Conservation (phyloP, 2,113 vertebrate species). For the Limnothrissa miodon region DNA sequence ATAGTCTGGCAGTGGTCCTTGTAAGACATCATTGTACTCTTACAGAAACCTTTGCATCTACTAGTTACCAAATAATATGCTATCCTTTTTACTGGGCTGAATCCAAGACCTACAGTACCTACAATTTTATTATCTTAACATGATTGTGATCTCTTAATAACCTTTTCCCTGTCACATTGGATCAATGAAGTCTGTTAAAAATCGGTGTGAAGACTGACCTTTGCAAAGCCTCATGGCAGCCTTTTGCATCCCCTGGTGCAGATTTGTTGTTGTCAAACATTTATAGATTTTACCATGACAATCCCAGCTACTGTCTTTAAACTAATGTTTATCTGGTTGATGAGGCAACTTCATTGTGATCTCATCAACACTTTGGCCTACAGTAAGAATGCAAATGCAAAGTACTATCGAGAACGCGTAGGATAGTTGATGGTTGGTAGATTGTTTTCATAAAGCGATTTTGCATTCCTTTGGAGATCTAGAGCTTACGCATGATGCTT, state of each 20-base stretch:
- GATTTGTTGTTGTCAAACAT: too few species aligned
- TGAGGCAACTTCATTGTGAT: background rate
- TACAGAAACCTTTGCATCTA: background rate
- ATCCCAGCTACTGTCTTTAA: too few species aligned
- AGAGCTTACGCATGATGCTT: background rate
- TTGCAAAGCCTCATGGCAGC: too few species aligned
- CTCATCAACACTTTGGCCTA: background rate
- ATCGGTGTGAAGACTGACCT: background rate
- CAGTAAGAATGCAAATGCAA: background rate
- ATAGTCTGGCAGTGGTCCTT: too few species aligned
- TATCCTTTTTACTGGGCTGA: background rate
- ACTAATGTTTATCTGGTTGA: too few species aligned
- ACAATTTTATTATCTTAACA: background rate
- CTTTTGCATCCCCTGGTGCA: too few species aligned
- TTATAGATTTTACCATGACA: too few species aligned
- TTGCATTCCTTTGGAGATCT: background rate
- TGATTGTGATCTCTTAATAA: background rate
- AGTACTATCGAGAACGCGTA: background rate
- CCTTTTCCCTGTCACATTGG: background rate
- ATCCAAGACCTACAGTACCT: background rate
- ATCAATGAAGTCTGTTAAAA: background rate
- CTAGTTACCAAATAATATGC: background rate
- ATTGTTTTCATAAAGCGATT: background rate
- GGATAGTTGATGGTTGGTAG: background rate
- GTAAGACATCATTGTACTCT: too few species aligned